Base-by-base conservation (phyloP, 2,888 invertebrate species). In the Tinea semifulvella region DNA sequence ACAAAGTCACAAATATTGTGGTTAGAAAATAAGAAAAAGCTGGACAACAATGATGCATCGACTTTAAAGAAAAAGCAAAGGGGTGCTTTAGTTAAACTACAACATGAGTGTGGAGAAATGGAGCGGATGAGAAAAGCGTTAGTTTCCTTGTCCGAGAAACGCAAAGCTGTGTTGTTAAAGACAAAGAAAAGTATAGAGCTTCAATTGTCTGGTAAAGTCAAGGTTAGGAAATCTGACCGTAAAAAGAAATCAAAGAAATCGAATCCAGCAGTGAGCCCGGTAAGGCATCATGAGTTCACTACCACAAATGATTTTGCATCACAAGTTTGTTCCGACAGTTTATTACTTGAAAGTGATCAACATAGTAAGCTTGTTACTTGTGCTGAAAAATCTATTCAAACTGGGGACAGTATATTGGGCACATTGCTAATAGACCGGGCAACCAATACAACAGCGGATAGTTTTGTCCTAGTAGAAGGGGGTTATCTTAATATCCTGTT, bases 21-120 rank as follows among this genome's bases (percentile, higher is more conserved):
- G 73, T 55, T 80, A 43, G 80, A 80, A 51, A 77, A 73, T 47
- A 77, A 77, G 52, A 80, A 80, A 51, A 76, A 69, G 45, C 74
- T 72, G 27, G 76, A 76, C 2, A 75, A 75, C 44, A 77, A 64
- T 1, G 80, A 79, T 50, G 70, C 76, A 48, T 68, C 80, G 1
- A 71, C 85, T 6, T 76, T 88, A 11, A 85, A 85, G 55, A 88
- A 89, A 56, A 86, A 86, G 51, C 88, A 89, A 58, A 74, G 88
- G 38, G 88, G 86, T 1, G 73, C 89, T 11, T 63, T 88, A 44
- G 64, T 87, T 28, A 86, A 85, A 56, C 65, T 88, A 22, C 84
- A 88, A 48, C 85, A 88, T 57, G 88, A 88, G 56, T 85, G 87
- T 60, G 87, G 87, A 40, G 88, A 89, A 63, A 86, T 89, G 76